Conservation (phyloP, 2,797 vertebrate species). For the Lacerta bilineata region DNA sequence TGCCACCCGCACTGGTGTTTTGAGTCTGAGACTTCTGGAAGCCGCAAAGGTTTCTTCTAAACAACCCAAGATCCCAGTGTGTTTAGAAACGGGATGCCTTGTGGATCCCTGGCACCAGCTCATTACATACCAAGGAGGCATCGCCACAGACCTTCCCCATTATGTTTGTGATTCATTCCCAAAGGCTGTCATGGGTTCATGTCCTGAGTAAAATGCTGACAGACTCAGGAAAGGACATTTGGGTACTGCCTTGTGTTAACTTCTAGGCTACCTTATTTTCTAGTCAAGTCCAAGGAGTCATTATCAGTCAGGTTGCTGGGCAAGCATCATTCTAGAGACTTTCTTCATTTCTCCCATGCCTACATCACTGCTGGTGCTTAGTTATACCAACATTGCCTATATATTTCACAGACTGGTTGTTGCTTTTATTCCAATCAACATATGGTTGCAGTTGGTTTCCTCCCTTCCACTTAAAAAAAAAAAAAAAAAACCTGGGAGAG, state of each 20-base stretch:
- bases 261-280: background rate
- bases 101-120: background rate
- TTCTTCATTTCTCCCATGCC: no score
- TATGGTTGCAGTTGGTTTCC: no score
- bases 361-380: background rate
- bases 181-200: background rate
- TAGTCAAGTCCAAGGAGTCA: background rate
- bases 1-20: conserved; percentile 33
- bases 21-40: background rate
- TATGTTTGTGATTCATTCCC: background rate
- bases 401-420: no score
- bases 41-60: background rate
- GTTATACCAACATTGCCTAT: no score
- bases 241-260: no score
- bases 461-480: no score
- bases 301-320: no score
- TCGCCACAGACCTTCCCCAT: background rate
- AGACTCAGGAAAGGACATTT: background rate
- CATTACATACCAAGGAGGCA: background rate
- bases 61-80: background rate
- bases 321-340: background rate
- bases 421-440: background rate
- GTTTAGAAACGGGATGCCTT: background rate
- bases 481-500: no score
- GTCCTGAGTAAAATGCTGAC: background rate